These are phyloP conservation scores for Apodemia duryi DNA, from an alignment of 2,888 invertebrate species.

Conservation along the genomic window DNA sequence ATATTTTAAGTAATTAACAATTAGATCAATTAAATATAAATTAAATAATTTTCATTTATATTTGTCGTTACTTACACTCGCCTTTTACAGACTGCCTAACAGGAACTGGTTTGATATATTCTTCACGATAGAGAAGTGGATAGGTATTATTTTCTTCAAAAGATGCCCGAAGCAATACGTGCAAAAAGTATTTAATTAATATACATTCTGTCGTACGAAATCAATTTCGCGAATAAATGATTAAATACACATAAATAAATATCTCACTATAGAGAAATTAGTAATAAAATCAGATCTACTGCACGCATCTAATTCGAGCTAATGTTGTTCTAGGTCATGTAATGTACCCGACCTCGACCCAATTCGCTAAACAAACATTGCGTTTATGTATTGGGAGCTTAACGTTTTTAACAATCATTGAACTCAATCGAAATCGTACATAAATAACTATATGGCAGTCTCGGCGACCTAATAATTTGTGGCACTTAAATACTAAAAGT, in stretches of 20 bases:
- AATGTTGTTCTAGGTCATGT: constrained; percentile 43
- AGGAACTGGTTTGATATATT: too few relatives aligned
- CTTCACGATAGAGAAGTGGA: too few relatives aligned
- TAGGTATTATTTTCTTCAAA: too few relatives aligned
- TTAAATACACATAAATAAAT: not conserved
- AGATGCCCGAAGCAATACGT: too few relatives aligned
- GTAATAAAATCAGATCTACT: constrained; percentile 20
- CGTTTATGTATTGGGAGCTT: constrained; percentile 52
- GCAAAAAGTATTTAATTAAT: too few relatives aligned
- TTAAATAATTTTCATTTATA: too few relatives aligned
- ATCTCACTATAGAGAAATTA: not conserved
- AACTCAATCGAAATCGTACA: constrained; percentile 28
- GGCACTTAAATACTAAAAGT: not conserved
- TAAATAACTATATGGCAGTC: constrained; percentile 24
- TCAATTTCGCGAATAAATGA: not conserved
- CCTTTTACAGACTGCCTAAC: too few relatives aligned
- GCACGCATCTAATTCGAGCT: constrained; percentile 40
- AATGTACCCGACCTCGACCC: constrained; percentile 62
- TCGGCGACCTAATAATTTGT: constrained; percentile 16
- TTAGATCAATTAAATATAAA: too few relatives aligned
- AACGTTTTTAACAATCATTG: constrained; percentile 39
- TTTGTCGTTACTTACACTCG: too few relatives aligned
- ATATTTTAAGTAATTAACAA: too few relatives aligned
- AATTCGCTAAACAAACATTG: constrained; percentile 50
- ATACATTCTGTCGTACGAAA: not conserved